Evolutionary conservation across 2,113 vertebrate genomes (phyloP), one percentile per base, ranked within the genome.

Genomic region (Urocitellus parryii): DNA sequence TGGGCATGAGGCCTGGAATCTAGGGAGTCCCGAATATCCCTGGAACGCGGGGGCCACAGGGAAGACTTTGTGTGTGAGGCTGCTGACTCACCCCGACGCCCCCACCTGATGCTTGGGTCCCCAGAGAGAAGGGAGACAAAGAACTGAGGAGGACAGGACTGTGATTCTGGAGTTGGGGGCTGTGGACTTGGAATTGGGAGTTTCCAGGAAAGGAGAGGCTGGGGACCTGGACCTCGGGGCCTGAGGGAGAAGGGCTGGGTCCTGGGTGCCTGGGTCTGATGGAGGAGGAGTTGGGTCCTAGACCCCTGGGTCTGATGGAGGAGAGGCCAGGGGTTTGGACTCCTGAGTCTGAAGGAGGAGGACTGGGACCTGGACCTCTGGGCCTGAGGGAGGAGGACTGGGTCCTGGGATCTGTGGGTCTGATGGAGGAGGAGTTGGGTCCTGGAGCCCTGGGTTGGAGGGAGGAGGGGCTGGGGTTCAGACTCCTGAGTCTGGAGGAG

Each of bases 61-160:
- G 56, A 92, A 39, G 67, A 87, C 96, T 97, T 96, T 97, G 97
- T 97, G 63, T 92, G 25, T 88, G 79, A 95, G 90, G 92, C 80
- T 92, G 96, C 97, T 97, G 97, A 98, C 94, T 97, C 97, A 96
- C 95, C 83, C 93, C 29, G 16, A 91, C 73, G 87, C 95, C 97
- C 95, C 95, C 96, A 97, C 77, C 95, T 95, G 89, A 84, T 90
- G 78, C 88, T 77, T 53, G 6, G 74, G 88, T 82, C 93, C 74
- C 32, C 68, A 68, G 53, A 84, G 22, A 11, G 77, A 74, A 70
- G 20, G 61, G 76, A 80, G 78, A 63, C 73, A 48, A 68, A 90
- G 92, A 42, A 77, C 73, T 58, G 34, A 51, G 42, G 65, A 37
- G 78, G 94, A 56, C 65, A 22, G 72, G 34, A 37, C 48, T 45